Evolutionary conservation across 2,888 invertebrate species (phyloP), one percentile per base, ranked within the genome.

Genomic region (Epistrophe eligans): DNA sequence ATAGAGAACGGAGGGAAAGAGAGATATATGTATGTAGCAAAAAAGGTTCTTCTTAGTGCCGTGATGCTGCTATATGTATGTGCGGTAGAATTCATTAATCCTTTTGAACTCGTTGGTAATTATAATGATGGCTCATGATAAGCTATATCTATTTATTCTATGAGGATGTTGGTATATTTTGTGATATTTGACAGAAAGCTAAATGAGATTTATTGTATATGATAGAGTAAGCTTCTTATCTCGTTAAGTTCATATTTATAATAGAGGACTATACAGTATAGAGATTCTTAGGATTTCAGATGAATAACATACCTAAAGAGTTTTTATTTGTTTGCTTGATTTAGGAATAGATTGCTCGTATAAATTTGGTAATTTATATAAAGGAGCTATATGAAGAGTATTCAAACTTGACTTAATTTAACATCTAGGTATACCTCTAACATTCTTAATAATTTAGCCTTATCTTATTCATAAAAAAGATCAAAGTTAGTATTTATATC

Each of bases 61-160:
- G 28, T 28, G 15, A 8, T 2, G 3, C 0, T 52, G 13, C 10
- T 24, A 7, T 52, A 13, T 24, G 6, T 52, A 13, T 7, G 24
- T 55, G 55, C n/a, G 60, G 76, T 67, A 72, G 84, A 72, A 80
- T 80, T 73, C 80, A 77, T 45, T 79, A 85, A 82, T 70, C 85
- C 77, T 82, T 85, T 85, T 71, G 82, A 77, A 64, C 82, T 70
- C 70, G 57, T 64, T 70, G 60, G 64, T 79, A 85, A 85, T 85
- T 85, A 81, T 85, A 43, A 85, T 81, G 67, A 85, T 81, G 67
- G 80, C 62, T 70, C 60, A 67, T 74, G 82, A 85, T 85, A 82
- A 85, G 81, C 77, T 66, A 35, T n/a, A 35, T 35, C 1, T 35
- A 35, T 6, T 0, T 35, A 35, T 6, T 0, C 38, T 38, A 11